Evolutionary conservation across 2,888 invertebrate species (phyloP).

Genomic region (Cheilosia variabilis): DNA sequence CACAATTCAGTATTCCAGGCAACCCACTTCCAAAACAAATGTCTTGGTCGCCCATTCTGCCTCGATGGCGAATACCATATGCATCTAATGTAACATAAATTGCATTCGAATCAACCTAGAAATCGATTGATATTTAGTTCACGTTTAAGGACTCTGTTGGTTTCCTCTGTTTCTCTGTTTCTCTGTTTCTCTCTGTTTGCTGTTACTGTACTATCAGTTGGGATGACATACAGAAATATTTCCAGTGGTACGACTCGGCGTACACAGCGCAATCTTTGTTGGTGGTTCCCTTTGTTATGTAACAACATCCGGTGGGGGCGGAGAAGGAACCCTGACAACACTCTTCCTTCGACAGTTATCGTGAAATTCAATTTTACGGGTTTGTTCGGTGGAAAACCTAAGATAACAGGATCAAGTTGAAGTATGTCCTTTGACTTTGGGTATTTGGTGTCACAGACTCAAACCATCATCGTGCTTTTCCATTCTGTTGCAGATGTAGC

Average conservation of each 20-base stretch:
- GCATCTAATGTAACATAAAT: constrained; percentile 56
- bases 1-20: neutral
- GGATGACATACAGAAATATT: constrained; percentile 17
- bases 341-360: constrained; percentile 17
- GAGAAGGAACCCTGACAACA: neutral
- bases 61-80: constrained; percentile 33
- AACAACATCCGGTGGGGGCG: constrained; percentile 29
- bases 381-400: constrained; percentile 34
- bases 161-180: constrained; percentile 1
- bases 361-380: constrained; percentile 42
- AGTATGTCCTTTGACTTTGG: constrained; percentile 26
- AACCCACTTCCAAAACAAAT: constrained; percentile 1
- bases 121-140: constrained; percentile 56
- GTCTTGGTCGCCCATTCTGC: neutral
- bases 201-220: neutral
- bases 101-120: constrained; percentile 53
- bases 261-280: constrained; percentile 20
- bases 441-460: constrained; percentile 11
- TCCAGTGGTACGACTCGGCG: neutral
- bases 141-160: constrained; percentile 39
- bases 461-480: constrained; percentile 11
- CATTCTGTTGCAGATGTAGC: neutral
- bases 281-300: neutral
- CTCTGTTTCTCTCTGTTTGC: neutral
- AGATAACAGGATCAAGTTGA: constrained; percentile 29